A percentile compares a stretch with the other conserved stretches of the same genome.
Evolutionary conservation across 2,888 invertebrate species (phyloP).

Genomic region (Aphidius colemani): DNA sequence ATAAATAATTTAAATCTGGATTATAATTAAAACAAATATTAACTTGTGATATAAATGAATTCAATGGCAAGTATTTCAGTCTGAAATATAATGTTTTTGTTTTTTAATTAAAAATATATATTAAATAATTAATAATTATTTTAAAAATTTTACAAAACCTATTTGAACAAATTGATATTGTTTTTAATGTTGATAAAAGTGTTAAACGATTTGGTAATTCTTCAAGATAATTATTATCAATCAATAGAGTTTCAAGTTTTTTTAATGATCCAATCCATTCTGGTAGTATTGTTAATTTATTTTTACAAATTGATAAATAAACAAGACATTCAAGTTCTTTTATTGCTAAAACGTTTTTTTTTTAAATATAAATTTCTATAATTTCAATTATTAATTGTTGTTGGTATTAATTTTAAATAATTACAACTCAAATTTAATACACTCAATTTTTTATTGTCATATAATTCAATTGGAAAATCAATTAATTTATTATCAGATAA

Average conservation of each 20-base stretch:
- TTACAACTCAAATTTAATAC: conserved; percentile 52
- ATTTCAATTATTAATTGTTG: conserved; percentile 40
- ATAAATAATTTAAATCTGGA: conserved; percentile 49
- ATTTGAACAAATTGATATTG: conserved; percentile 51
- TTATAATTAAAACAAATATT: conserved; percentile 48
- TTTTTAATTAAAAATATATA: not conserved
- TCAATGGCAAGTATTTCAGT: conserved; percentile 50
- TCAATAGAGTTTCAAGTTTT: conserved; percentile 46
- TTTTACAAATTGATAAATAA: conserved; percentile 45
- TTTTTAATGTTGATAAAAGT: conserved; percentile 39
- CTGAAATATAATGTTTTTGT: conserved; percentile 30
- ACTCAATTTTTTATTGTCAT: conserved; percentile 42
- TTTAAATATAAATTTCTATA: not conserved
- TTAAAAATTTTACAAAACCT: conserved; percentile 39
- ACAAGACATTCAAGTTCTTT: conserved; percentile 43
- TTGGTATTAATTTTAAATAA: conserved; percentile 40
- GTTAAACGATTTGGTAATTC: conserved; percentile 54
- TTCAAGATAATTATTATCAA: conserved; percentile 47
- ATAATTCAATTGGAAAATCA: conserved; percentile 44
- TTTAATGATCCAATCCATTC: conserved; percentile 52
- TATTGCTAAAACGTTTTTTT: conserved; percentile 31
- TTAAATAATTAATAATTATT: not conserved
- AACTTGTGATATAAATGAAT: conserved; percentile 50
- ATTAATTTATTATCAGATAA: conserved; percentile 50
- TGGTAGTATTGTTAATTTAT: conserved; percentile 47